Evolutionary conservation across 2,888 invertebrate genomes (phyloP).

Genomic region (Chironomus tentans): DNA sequence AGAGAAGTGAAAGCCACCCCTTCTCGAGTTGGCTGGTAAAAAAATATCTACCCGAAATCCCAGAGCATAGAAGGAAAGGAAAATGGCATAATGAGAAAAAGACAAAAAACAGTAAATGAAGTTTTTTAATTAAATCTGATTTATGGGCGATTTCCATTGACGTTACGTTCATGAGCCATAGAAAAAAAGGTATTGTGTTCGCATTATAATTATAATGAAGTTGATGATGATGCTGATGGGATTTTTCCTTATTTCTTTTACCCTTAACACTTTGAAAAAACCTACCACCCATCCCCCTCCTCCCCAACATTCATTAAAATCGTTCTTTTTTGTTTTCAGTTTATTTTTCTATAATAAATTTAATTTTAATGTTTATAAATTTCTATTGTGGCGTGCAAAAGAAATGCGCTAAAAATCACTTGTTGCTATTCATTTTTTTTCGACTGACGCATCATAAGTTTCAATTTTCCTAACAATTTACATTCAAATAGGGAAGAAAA

Average conservation of each 20-base stretch:
- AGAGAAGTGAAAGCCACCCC: background rate
- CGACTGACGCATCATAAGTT: slow-evolving; percentile 22
- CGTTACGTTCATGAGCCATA: background rate
- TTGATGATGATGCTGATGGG: background rate
- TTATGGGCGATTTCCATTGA: slow-evolving; percentile 12
- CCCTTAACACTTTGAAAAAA: too few species aligned
- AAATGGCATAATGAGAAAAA: slow-evolving; percentile 1
- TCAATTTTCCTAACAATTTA: slow-evolving; percentile 23
- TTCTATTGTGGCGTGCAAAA: background rate
- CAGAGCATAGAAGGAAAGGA: background rate
- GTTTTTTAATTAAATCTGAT: slow-evolving; percentile 25
- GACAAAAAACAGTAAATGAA: slow-evolving; percentile 2
- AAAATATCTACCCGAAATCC: background rate
- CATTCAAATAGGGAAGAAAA: background rate
- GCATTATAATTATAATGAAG: slow-evolving; percentile 1
- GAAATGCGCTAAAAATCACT: slow-evolving; percentile 10
- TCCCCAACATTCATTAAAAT: background rate
- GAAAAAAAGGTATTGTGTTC: background rate
- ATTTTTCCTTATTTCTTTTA: too few species aligned
- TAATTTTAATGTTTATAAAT: background rate
- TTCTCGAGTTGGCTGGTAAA: background rate
- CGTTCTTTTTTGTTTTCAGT: too few species aligned
- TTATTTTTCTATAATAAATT: background rate
- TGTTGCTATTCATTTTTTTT: slow-evolving; percentile 4
- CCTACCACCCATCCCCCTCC: background rate